Evolutionary conservation across 2,888 invertebrate species (phyloP), one percentile per base, ranked within the genome.

Genomic region (Pristionchus japonicus): DNA sequence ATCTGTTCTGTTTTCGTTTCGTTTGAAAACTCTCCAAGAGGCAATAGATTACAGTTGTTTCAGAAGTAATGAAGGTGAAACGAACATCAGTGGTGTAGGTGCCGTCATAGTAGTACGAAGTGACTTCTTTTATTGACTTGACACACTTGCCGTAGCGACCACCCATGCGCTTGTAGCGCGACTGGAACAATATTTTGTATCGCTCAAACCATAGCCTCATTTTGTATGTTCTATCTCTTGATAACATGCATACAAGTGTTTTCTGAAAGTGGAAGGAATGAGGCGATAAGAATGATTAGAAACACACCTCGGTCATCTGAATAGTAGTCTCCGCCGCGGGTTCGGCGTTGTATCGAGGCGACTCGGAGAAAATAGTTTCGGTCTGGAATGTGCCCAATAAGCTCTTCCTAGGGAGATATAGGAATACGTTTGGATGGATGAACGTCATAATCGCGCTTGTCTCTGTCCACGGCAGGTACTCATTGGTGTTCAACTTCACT

Each of bases 31-130:
- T n/a, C n/a, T n/a, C n/a, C n/a, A n/a, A n/a, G n/a, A n/a, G n/a
- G n/a, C n/a, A n/a, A n/a, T n/a, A n/a, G n/a, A n/a, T n/a, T n/a
- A n/a, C n/a, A n/a, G n/a, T n/a, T n/a, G n/a, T n/a, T n/a, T n/a
- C n/a, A n/a, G n/a, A n/a, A n/a, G n/a, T n/a, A n/a, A n/a, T n/a
- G n/a, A n/a, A n/a, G n/a, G 37, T 23, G n/a, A 47, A 13, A 49
- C 3, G 43, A 20, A 90, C 90, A 57, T 90, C 89, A 40, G 88
- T 84, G 3, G 90, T 89, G 83, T 91, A 91, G 37, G 43, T 57
- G 9, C 91, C 90, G 13, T 85, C 67, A 80, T 91, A 91, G 80
- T 91, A 91, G 74, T 91, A 91, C 7, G 87, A 77, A 11, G 86
- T 40, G 27, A 91, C 90, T 80, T 91, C 90, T 9, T 23, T 64